Conservation (phyloP, 1,140 invertebrate species). For the Heliothis subflexa region DNA sequence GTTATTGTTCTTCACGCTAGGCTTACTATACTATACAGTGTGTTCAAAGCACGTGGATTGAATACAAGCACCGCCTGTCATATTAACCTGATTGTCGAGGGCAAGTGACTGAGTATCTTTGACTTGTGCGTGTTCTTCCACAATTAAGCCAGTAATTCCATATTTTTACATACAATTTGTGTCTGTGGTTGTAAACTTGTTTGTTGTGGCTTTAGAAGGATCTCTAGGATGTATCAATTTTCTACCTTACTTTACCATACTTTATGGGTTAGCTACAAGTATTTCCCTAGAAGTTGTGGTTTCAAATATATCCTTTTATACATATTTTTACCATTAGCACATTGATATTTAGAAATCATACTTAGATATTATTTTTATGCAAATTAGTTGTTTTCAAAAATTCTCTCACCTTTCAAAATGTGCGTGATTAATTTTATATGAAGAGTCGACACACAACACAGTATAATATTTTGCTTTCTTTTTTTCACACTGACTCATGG, state of each 20-base stretch:
- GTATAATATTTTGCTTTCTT: neutral
- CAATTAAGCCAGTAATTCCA: constrained; percentile 18
- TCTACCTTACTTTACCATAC: neutral
- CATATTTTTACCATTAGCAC: no score
- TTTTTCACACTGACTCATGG: neutral
- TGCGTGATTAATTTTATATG: neutral
- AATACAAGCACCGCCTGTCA: constrained; percentile 32
- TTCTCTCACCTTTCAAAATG: neutral
- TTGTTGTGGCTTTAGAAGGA: neutral
- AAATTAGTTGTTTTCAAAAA: no score
- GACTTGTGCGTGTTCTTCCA: constrained; percentile 16
- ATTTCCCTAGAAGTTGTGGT: no score
- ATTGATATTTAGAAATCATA: no score
- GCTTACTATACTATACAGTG: neutral
- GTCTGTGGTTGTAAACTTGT: constrained; percentile 5
- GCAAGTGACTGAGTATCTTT: constrained; percentile 17
- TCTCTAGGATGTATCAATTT: neutral
- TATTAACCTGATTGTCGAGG: constrained; percentile 34
- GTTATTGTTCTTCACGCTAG: constrained; percentile 13
- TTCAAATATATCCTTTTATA: no score
- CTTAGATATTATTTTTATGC: no score
- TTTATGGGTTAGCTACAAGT: neutral
- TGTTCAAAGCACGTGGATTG: neutral
- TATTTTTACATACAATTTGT: neutral
- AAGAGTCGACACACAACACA: neutral